Base-by-base conservation (phyloP, 2,797 vertebrate species). In the Malurus leucopterus region DNA sequence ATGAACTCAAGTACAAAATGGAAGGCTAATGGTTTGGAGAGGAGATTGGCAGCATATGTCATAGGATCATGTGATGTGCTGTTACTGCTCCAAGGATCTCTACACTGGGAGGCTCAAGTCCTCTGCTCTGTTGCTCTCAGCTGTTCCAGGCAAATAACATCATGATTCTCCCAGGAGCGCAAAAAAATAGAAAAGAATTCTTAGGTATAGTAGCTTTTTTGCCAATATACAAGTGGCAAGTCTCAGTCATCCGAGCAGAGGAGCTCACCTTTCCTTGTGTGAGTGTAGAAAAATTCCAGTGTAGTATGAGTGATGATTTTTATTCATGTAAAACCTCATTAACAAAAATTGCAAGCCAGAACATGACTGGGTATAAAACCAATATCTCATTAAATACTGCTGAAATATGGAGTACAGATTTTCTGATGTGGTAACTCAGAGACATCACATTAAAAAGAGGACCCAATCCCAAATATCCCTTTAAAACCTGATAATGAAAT, bases 361-460 rank as follows among this genome's bases (percentile, higher is more conserved):
- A 55, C n/a, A 51, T 58, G 51, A 55, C n/a, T 58, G 7, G 11
- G 6, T 54, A 49, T 78, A 49, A 91, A 82, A 43, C 17, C 1
- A 0, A 1, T 67, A 71, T 13, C 55, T 75, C 3, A 0, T 29
- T 59, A 59, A 46, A 59, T 67, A 22, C 27, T 50, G 13, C 6
- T 79, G 54, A 76, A 30, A 62, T 43, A 38, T 4, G 18, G 40
- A 78, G 9, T n/a, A 62, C 22, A 78, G n/a, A n/a, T 47, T 84
- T 88, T 73, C 34, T 79, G 38, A 34, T 67, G 29, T 54, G 13
- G 9, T 83, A n/a, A 18, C 30, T 57, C n/a, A 50, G 69, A 86
- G 40, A 71, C 20, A 81, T 30, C 57, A 22, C 34, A 59, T 68
- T 64, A 50, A 75, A 88, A 85, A 78, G 36, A 87, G 17, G 17